Evolutionary conservation across 2,113 vertebrate species (phyloP), one percentile per base, ranked within the genome.

Genomic region (Percina caprodes): DNA sequence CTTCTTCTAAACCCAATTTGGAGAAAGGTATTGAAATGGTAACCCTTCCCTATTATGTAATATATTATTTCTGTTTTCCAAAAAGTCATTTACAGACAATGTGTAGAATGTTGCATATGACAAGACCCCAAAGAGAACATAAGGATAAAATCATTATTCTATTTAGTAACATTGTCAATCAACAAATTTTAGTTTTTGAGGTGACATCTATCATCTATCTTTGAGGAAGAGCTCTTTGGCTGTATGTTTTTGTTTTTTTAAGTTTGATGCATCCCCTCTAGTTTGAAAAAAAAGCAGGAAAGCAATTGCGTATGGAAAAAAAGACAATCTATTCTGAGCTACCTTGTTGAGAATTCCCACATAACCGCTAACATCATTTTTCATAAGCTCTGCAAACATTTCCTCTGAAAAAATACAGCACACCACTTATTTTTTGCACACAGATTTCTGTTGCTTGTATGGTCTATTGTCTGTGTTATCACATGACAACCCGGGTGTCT

Each of bases 241-340:
- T 59, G 42, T 4, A 3, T 24, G 4, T 55, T 11, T 8, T 60
- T 16, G 5, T 6, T 69, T 6, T 46, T 52, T 54, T 45, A 3
- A 12, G 39, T 49, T 23, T 48, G 24, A 48, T 58, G 42, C 45
- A 49, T 68, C 19, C 51, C 62, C 24, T 67, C 23, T 33, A 14
- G 35, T 69, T 59, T 75, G 51, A 62, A 62, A 42, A 68, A 24
- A 33, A 8, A 73, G 68, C 70, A 65, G 48, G 60, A 74, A 60
- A 88, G 86, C 79, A 92, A 74, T 60, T 66, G 49, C 6, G 14
- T 55, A 42, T 67, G 66, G 56, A 82, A 88, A 84, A 74, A 79
- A 63, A 21, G 65, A 76, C 68, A 69, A 83, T 81, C 71, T 87
- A 48, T 82, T 84, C 51, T 70, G 62, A 77, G 33, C 35, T 74